Evolutionary conservation across 2,797 vertebrate genomes (phyloP).

Genomic region (Brotula barbata): DNA sequence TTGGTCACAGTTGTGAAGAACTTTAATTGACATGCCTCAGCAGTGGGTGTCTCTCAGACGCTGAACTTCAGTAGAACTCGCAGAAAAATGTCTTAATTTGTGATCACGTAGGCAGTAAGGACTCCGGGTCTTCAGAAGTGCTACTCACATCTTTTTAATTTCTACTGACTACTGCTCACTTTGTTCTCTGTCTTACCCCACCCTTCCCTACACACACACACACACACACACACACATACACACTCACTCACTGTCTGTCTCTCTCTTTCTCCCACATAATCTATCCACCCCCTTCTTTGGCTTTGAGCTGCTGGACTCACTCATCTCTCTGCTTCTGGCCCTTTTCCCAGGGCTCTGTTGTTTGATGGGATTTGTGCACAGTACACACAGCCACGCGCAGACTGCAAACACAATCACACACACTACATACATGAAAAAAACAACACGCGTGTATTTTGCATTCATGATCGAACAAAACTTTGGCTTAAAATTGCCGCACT

Average conservation of each 20-base stretch:
- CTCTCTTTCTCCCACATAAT: slow-evolving; percentile 25
- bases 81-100: slow-evolving; percentile 55
- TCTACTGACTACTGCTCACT: slow-evolving; percentile 29
- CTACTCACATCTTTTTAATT: slow-evolving; percentile 55
- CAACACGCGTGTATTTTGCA: no score
- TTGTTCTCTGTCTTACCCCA: slow-evolving; percentile 32
- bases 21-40: slow-evolving; percentile 68
- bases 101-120: slow-evolving; percentile 59
- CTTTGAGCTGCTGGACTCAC: slow-evolving; percentile 66
- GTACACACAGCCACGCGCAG: slow-evolving; percentile 25
- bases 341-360: slow-evolving; percentile 71
- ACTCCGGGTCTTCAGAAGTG: slow-evolving; percentile 52
- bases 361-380: slow-evolving; percentile 78
- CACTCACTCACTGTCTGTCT: slow-evolving; percentile 14
- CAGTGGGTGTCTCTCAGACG: slow-evolving; percentile 65
- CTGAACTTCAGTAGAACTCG: slow-evolving; percentile 48
- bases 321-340: slow-evolving; percentile 75
- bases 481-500: background rate
- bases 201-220: no score
- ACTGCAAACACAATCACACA: slow-evolving; percentile 21
- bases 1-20: slow-evolving; percentile 73
- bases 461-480: slow-evolving; percentile 2
- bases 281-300: slow-evolving; percentile 55
- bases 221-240: no score
- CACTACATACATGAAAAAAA: background rate